Conservation (phyloP, 2,797 vertebrate genomes). For the Rousettus madagascariensis region DNA sequence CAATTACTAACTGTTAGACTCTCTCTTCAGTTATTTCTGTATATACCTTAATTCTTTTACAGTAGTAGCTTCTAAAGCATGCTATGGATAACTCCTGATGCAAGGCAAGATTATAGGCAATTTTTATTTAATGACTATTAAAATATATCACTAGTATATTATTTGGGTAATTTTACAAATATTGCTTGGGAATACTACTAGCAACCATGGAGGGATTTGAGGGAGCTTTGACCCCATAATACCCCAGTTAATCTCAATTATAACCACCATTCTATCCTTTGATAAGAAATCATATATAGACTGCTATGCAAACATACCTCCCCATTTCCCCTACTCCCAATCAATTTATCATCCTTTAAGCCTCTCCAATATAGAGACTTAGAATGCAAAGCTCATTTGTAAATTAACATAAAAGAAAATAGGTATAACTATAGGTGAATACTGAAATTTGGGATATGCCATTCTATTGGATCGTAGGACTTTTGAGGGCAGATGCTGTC, state of each 20-base stretch:
- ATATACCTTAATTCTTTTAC: not conserved
- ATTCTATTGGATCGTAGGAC: not conserved
- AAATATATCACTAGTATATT: not conserved
- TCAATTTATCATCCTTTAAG: not conserved
- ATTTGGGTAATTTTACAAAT: not conserved
- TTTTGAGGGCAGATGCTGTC: not conserved
- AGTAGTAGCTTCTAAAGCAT: constrained; percentile 18
- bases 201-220: not conserved
- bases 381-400: not conserved
- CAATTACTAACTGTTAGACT: constrained; percentile 54
- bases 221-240: not conserved
- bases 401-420: not conserved
- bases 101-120: constrained; percentile 1
- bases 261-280: not conserved
- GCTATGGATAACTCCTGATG: not conserved
- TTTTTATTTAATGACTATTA: constrained; percentile 39
- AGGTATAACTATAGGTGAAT: not conserved
- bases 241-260: not conserved
- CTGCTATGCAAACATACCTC: not conserved
- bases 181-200: not conserved
- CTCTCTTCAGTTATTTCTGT: constrained; percentile 51
- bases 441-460: not conserved
- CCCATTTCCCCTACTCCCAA: not conserved
- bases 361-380: not conserved
- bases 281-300: constrained; percentile 10